A percentile compares a stretch with the other conserved stretches of the same genome.
phyloP scores from a whole-genome alignment of 2,113 vertebrate species.

The Rostratula benghalensis region DNA sequence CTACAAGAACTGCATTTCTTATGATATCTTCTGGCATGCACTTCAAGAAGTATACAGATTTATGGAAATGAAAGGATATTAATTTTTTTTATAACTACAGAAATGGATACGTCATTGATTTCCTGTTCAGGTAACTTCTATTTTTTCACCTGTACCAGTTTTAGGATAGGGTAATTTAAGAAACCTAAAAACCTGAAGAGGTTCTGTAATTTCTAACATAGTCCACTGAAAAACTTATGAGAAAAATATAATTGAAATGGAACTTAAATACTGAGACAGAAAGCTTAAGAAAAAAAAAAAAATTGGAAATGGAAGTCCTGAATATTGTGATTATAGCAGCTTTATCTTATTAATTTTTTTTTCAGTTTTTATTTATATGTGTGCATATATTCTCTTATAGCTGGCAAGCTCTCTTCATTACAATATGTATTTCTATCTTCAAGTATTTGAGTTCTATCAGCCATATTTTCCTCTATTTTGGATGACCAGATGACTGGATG shows the following conservation, averaged over 20 bases:
- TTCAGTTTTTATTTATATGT: background rate
- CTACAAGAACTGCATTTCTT: background rate
- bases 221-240: background rate
- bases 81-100: background rate
- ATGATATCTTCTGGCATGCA: background rate
- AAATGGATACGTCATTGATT: background rate
- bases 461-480: conserved; percentile 7
- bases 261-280: background rate
- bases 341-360: background rate
- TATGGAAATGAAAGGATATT: background rate
- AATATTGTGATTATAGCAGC: background rate
- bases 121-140: background rate
- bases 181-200: background rate
- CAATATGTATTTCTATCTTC: background rate
- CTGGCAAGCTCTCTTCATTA: background rate
- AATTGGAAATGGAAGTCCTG: background rate
- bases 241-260: background rate
- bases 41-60: background rate
- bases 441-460: background rate
- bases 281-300: background rate
- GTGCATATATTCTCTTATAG: background rate
- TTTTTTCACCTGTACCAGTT: background rate
- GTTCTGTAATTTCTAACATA: background rate
- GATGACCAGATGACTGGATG: conserved; percentile 8
- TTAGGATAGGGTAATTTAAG: background rate